These are phyloP conservation scores for Athene noctua DNA, from an alignment of 2,113 vertebrate species.

Conservation along the genomic window DNA sequence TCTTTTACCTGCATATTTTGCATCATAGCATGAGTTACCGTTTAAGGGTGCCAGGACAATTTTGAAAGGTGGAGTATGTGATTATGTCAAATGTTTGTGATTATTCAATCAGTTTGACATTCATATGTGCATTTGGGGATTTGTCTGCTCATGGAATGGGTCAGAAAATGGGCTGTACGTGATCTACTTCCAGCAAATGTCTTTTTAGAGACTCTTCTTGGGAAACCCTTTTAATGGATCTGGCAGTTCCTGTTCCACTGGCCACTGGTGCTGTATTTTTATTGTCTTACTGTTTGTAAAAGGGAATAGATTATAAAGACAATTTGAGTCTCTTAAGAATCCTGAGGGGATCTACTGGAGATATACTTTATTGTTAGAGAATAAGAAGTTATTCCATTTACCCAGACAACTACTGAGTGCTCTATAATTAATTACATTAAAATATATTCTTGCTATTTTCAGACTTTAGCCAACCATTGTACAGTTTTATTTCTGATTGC, in stretches of 20 bases:
- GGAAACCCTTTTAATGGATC: neutral
- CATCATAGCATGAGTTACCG: neutral
- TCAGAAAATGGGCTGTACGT: neutral
- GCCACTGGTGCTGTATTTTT: neutral
- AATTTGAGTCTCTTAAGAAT: neutral
- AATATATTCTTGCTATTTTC: neutral
- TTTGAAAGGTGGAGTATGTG: constrained; percentile 18
- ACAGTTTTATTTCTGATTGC: neutral
- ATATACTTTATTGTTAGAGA: neutral
- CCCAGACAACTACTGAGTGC: neutral
- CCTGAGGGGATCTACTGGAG: neutral
- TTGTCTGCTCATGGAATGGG: neutral
- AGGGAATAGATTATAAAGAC: neutral
- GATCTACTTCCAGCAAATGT: constrained; percentile 15
- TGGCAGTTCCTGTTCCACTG: neutral
- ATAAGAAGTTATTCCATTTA: neutral
- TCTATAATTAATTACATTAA: neutral
- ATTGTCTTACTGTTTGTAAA: neutral
- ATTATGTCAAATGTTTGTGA: constrained; percentile 20
- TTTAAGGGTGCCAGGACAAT: neutral
- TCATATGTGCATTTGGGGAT: neutral
- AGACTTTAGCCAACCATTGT: neutral
- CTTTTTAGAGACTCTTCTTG: neutral
- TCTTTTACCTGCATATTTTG: constrained; percentile 1
- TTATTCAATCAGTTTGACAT: constrained; percentile 1